These are phyloP conservation scores for Oryzias curvinotus DNA, from an alignment of 2,113 vertebrate species.

Conservation along the genomic window DNA sequence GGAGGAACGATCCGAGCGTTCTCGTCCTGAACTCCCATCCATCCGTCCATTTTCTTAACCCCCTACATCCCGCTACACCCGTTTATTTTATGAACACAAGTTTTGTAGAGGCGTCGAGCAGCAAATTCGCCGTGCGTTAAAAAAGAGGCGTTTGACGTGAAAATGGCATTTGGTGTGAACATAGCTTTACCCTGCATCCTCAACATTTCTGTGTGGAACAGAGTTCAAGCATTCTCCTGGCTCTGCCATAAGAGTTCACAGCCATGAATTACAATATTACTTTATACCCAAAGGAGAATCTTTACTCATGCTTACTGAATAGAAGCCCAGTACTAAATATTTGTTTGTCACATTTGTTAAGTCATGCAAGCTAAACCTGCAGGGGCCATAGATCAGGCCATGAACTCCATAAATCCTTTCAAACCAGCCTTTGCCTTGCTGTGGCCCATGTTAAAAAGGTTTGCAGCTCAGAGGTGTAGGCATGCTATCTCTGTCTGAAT, in stretches of 20 bases:
- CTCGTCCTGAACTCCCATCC: too few species aligned
- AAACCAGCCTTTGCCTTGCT: constrained; percentile 42
- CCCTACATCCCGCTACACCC: too few species aligned
- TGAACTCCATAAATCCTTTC: constrained; percentile 22
- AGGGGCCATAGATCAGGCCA: constrained; percentile 5
- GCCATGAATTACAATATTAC: constrained; percentile 32
- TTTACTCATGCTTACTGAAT: constrained; percentile 20
- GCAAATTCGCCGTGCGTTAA: too few species aligned
- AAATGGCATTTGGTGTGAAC: too few species aligned
- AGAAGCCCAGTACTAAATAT: neutral
- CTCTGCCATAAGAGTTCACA: constrained; percentile 46
- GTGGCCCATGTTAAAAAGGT: constrained; percentile 47
- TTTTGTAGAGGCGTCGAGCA: too few species aligned
- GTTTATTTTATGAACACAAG: too few species aligned
- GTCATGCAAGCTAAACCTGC: constrained; percentile 23
- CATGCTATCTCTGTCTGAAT: constrained; percentile 22
- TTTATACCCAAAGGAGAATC: constrained; percentile 21
- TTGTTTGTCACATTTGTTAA: constrained; percentile 27
- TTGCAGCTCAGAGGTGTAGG: constrained; percentile 22
- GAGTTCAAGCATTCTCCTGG: constrained; percentile 8
- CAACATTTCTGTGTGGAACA: constrained; percentile 21
- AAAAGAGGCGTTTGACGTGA: too few species aligned
- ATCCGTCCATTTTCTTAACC: too few species aligned
- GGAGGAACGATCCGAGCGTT: too few species aligned
- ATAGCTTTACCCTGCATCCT: neutral